Percentiles rank a stretch among this genome's conserved stretches.
phyloP scores from a whole-genome alignment of 2,113 vertebrate species.

The Chelonoidis abingdonii region DNA sequence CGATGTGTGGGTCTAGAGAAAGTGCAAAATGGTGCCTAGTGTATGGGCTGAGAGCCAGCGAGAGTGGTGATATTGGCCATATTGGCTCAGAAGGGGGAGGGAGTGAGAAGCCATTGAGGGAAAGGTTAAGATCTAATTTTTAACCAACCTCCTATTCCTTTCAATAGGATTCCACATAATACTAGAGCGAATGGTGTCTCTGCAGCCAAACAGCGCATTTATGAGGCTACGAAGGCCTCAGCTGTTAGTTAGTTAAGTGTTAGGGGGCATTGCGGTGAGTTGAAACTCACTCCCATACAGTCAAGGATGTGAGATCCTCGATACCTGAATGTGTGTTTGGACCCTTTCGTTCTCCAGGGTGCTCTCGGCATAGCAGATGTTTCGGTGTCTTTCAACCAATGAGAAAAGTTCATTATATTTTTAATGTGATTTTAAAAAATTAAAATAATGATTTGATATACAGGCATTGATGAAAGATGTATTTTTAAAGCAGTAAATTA shows the following conservation, averaged over 20 bases:
- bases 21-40: background rate
- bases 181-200: background rate
- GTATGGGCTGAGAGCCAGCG: background rate
- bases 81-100: background rate
- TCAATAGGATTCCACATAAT: rapidly evolving
- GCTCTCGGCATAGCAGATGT: constrained; percentile 41
- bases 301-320: background rate
- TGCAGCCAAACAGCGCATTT: background rate
- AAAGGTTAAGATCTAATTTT: background rate
- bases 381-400: constrained; percentile 69
- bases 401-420: constrained; percentile 77
- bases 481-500: constrained; percentile 88
- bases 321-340: background rate
- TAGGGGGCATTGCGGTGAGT: background rate
- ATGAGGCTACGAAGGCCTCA: background rate
- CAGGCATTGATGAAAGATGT: constrained; percentile 83
- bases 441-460: constrained; percentile 82
- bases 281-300: background rate
- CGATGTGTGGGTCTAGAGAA: background rate
- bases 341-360: constrained; percentile 19
- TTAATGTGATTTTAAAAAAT: constrained; percentile 79
- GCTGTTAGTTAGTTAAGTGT: rapidly evolving
- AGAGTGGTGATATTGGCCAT: background rate
- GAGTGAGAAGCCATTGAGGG: background rate
- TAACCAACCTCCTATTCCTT: background rate